These are phyloP conservation scores for Pheosia tremula DNA, from an alignment of 2,888 invertebrate genomes.

Conservation along the genomic window DNA sequence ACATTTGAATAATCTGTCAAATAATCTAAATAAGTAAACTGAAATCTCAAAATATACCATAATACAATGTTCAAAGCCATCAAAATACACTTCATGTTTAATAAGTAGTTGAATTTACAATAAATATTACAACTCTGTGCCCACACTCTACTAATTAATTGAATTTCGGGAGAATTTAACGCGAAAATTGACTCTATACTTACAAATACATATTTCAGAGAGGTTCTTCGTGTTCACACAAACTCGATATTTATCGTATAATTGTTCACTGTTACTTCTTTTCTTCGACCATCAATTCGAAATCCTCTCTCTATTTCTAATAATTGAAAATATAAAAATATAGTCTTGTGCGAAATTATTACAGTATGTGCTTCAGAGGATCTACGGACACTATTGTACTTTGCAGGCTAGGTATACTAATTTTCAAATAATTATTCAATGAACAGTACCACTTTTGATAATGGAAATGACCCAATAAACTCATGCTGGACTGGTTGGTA, in stretches of 20 bases:
- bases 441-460: conserved; percentile 22
- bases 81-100: conserved; percentile 41
- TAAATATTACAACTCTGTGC: conserved; percentile 53
- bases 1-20: neutral
- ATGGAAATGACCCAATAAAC: conserved; percentile 14
- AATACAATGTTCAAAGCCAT: conserved; percentile 11
- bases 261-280: neutral
- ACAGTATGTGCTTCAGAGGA: conserved; percentile 39
- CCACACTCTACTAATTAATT: conserved; percentile 79
- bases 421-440: conserved; percentile 28
- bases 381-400: conserved; percentile 74
- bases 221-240: conserved; percentile 28
- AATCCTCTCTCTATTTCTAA: conserved; percentile 29
- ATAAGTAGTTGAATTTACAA: conserved; percentile 55
- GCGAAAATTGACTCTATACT: conserved; percentile 81
- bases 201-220: conserved; percentile 61
- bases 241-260: conserved; percentile 19
- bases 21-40: no score
- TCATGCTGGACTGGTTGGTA: conserved; percentile 10
- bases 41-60: neutral
- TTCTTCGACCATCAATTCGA: conserved; percentile 13
- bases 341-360: conserved; percentile 50
- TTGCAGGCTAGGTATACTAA: conserved; percentile 64
- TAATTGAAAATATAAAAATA: conserved; percentile 18
- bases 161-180: conserved; percentile 85